Conservation (phyloP, 2,113 vertebrate genomes). For the Pseudorhombus dupliciocellatus region DNA sequence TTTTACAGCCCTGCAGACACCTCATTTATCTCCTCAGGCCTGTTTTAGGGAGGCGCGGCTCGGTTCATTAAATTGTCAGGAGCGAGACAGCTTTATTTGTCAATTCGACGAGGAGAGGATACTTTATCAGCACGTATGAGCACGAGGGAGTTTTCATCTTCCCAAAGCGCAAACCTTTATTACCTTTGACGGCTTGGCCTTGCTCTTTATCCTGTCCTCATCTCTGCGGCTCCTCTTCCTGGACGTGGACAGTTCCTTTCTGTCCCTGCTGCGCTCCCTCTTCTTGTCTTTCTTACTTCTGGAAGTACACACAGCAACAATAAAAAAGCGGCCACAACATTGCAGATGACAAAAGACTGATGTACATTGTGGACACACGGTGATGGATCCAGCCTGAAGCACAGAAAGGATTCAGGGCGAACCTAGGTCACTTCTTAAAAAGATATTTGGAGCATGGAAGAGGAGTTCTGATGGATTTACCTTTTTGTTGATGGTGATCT, state of each 20-base stretch:
- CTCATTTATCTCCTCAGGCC: not conserved
- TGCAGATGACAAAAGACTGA: not conserved
- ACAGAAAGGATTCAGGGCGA: not conserved
- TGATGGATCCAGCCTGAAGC: too few species aligned
- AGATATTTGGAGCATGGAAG: not conserved
- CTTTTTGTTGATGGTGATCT: slow-evolving; percentile 88
- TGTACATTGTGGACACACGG: not conserved
- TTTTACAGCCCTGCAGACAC: not conserved
- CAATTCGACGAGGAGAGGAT: not conserved
- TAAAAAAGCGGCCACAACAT: not conserved
- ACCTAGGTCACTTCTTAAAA: not conserved
- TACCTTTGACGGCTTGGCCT: slow-evolving; percentile 71
- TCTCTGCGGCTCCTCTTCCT: slow-evolving; percentile 88
- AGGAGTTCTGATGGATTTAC: slow-evolving; percentile 58
- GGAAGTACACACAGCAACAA: slow-evolving; percentile 32
- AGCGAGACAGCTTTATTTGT: not conserved
- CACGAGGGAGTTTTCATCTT: not conserved
- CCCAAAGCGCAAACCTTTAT: not conserved
- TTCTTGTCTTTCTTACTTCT: slow-evolving; percentile 91
- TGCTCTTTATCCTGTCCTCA: slow-evolving; percentile 77
- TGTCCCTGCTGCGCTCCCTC: slow-evolving; percentile 85
- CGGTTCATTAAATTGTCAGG: slow-evolving; percentile 1
- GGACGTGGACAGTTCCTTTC: slow-evolving; percentile 83
- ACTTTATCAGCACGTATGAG: not conserved
- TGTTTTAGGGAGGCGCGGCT: not conserved